These are phyloP conservation scores for Hiodon alosoides DNA, from an alignment of 2,113 vertebrate genomes.

Conservation along the genomic window DNA sequence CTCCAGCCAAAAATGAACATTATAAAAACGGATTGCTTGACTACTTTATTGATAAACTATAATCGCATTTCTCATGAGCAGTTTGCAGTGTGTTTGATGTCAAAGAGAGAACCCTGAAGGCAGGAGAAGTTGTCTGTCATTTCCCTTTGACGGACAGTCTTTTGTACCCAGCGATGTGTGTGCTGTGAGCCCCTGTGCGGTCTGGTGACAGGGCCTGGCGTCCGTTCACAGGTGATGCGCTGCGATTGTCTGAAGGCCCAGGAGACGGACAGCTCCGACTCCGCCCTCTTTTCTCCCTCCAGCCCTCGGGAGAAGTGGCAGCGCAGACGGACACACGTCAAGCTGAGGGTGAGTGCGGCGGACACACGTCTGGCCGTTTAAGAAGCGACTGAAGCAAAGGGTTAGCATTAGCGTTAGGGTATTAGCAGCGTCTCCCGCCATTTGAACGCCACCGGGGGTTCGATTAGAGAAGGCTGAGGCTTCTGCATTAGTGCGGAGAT, in stretches of 20 bases:
- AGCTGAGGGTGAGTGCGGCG: constrained; percentile 71
- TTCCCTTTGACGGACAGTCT: background rate
- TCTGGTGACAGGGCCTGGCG: constrained; percentile 10
- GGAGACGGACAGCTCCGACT: constrained; percentile 70
- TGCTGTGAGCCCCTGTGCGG: constrained; percentile 13
- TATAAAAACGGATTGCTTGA: too few relatives aligned
- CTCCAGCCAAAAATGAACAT: too few relatives aligned
- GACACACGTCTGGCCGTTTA: background rate
- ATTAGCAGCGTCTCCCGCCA: background rate
- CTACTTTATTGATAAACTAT: too few relatives aligned
- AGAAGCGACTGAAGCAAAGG: too few relatives aligned
- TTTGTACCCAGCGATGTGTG: background rate
- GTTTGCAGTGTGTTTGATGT: too few relatives aligned
- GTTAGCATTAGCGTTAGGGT: too few relatives aligned
- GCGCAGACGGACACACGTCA: constrained; percentile 89
- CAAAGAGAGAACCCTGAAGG: too few relatives aligned
- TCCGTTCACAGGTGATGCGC: constrained; percentile 77
- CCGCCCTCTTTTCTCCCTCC: constrained; percentile 68
- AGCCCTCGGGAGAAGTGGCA: constrained; percentile 92
- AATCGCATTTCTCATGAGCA: too few relatives aligned
- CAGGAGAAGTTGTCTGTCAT: background rate
- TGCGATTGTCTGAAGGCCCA: constrained; percentile 76
- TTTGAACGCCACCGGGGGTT: background rate
- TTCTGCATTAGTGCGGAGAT: too few relatives aligned
- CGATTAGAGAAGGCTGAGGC: background rate